phyloP scores from a whole-genome alignment of 2,113 vertebrate genomes.

The human region GRCh38 chr13:21909001-21909500 shows the following conservation, averaged over 20 bases:
- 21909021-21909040: neutral
- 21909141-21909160: neutral
- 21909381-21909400: neutral
- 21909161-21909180: neutral
- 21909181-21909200: neutral
- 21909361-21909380: neutral
- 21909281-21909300: neutral
- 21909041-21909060: neutral
- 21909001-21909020: conserved; percentile 11
- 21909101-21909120: neutral
- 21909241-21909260: neutral
- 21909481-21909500: too few relatives aligned
- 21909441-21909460: neutral
- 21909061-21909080: neutral
- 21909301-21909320: neutral
- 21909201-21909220: neutral
- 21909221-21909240: too few relatives aligned
- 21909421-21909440: neutral
- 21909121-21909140: neutral
- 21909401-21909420: neutral
- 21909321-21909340: neutral
- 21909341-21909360: neutral
- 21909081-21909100: neutral
- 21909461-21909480: neutral
- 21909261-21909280: neutral